phyloP scores from a whole-genome alignment of 2,113 vertebrate genomes.

The Oreochromis tanganicae region DNA sequence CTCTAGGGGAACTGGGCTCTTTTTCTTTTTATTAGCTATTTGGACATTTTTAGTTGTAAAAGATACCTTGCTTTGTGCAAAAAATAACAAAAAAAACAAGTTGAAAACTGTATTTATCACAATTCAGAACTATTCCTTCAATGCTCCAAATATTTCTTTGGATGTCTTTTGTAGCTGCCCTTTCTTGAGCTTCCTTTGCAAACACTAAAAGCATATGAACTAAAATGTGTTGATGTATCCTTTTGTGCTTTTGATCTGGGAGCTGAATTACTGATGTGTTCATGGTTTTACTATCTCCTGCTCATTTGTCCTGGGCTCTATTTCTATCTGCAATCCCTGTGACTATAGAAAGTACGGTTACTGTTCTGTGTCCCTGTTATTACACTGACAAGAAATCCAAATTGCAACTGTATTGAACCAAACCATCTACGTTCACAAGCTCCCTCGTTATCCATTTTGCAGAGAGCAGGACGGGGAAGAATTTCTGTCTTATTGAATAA shows the following conservation, averaged over 20 bases:
- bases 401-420: neutral
- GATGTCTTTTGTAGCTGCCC: neutral
- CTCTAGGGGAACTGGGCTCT: neutral
- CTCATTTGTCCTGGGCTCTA: neutral
- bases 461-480: neutral
- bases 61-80: neutral
- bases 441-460: constrained; percentile 7
- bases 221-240: neutral
- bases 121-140: neutral
- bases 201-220: neutral
- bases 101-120: neutral
- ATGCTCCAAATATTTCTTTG: neutral
- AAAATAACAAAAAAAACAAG: neutral
- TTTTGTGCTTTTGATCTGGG: neutral
- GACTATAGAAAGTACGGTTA: neutral
- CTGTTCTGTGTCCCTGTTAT: neutral
- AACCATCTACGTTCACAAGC: neutral
- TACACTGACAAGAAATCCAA: neutral
- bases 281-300: neutral
- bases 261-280: neutral
- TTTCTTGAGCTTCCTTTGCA: neutral
- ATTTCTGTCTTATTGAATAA: constrained; percentile 35
- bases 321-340: neutral
- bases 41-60: neutral
- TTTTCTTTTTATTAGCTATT: neutral